Evolutionary conservation across 2,888 invertebrate genomes (phyloP).

Genomic region (Sinodicranocentrus sp.): DNA sequence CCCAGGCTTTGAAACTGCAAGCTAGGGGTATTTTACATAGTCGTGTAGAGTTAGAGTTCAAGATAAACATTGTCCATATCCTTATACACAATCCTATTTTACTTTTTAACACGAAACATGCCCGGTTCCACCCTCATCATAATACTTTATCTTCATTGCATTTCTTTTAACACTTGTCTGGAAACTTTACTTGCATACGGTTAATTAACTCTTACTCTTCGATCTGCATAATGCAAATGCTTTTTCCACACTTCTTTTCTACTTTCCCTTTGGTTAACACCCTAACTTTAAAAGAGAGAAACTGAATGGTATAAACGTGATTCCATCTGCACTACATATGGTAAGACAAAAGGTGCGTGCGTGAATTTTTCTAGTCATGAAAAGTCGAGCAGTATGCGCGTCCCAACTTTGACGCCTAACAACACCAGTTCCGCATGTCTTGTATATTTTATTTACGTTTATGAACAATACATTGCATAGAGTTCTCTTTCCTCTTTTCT

Average conservation of each 20-base stretch:
- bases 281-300: neutral
- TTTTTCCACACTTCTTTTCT: neutral
- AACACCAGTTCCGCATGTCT: no score
- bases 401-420: no score
- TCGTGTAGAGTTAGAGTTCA: no score
- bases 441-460: no score
- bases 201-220: neutral
- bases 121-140: conserved; percentile 11
- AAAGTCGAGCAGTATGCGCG: no score
- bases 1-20: no score
- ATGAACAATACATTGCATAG: no score
- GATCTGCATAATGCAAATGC: neutral
- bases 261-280: neutral
- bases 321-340: neutral
- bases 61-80: no score
- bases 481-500: neutral
- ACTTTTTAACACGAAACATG: no score
- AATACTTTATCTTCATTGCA: conserved; percentile 19
- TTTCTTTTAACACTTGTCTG: conserved; percentile 25
- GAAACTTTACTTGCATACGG: no score
- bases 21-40: no score
- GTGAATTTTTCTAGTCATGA: conserved; percentile 2
- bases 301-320: neutral
- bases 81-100: no score
- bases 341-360: neutral